Percentiles rank a stretch among this genome's conserved stretches.
Conservation (phyloP, 2,797 vertebrate genomes). For the Hozukius guyotensis region DNA sequence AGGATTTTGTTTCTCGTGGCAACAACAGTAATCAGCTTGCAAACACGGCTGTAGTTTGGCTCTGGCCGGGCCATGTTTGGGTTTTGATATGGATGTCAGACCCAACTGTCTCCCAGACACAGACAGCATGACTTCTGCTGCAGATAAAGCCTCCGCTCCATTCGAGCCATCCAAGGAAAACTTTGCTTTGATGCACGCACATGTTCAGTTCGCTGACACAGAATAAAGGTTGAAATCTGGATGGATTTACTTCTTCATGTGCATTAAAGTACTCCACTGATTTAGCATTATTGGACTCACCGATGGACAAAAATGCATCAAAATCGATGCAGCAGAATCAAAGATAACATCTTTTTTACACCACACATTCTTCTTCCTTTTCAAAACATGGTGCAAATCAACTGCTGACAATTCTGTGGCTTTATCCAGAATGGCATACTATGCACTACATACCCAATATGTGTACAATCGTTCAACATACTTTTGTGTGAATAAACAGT, state of each 20-base stretch:
- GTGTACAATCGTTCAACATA: too few relatives aligned
- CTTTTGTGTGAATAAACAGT: too few relatives aligned
- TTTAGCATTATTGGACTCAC: not conserved
- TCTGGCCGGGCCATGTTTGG: constrained; percentile 56
- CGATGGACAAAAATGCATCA: too few relatives aligned
- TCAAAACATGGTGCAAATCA: too few relatives aligned
- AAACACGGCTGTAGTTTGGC: constrained; percentile 18
- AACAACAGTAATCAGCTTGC: constrained; percentile 34
- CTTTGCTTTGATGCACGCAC: constrained; percentile 2
- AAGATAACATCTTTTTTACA: too few relatives aligned
- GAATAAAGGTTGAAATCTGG: not conserved
- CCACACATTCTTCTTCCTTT: too few relatives aligned
- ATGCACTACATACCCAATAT: too few relatives aligned
- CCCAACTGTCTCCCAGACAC: constrained; percentile 41
- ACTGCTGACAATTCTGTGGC: too few relatives aligned
- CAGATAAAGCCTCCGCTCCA: constrained; percentile 47
- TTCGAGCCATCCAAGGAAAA: constrained; percentile 36
- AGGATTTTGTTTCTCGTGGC: constrained; percentile 37
- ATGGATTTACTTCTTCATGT: not conserved
- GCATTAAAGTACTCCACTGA: not conserved
- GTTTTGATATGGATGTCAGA: constrained; percentile 61
- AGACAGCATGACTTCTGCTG: constrained; percentile 47
- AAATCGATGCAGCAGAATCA: too few relatives aligned
- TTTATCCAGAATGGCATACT: too few relatives aligned
- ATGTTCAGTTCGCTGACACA: not conserved